These are phyloP conservation scores for Blennius ocellaris DNA, from an alignment of 2,113 vertebrate genomes.

Conservation along the genomic window DNA sequence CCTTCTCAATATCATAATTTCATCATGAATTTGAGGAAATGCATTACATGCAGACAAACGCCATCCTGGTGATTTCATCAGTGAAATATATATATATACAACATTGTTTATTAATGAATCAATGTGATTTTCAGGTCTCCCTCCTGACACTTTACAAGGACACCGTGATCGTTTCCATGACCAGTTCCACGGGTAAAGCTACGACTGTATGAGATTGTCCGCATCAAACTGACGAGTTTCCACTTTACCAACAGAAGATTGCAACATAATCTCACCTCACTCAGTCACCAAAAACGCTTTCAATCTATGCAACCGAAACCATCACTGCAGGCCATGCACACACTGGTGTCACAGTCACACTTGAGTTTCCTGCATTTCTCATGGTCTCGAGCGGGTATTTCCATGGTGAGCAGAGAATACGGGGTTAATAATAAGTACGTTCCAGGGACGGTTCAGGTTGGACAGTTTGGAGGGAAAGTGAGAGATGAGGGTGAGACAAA, in stretches of 20 bases:
- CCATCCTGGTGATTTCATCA: not conserved
- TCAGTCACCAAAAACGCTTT: slow-evolving; percentile 7
- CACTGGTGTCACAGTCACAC: not conserved
- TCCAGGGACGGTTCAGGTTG: no score
- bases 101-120: not conserved
- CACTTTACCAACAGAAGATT: slow-evolving; percentile 3
- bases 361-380: no score
- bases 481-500: no score
- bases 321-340: not conserved
- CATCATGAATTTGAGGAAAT: not conserved
- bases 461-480: no score
- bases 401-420: no score
- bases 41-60: not conserved
- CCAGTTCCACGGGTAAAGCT: slow-evolving; percentile 92
- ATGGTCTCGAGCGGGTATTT: no score
- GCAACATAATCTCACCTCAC: slow-evolving; percentile 40
- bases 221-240: not conserved
- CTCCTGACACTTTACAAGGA: slow-evolving; percentile 93
- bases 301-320: slow-evolving; percentile 53
- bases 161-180: slow-evolving; percentile 97
- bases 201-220: not conserved
- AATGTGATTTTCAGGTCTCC: slow-evolving; percentile 87
- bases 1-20: not conserved
- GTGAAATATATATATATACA: not conserved
- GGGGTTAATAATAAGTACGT: no score